phyloP scores from a whole-genome alignment of 1,140 invertebrate genomes.

The Nomia melanderi region DNA sequence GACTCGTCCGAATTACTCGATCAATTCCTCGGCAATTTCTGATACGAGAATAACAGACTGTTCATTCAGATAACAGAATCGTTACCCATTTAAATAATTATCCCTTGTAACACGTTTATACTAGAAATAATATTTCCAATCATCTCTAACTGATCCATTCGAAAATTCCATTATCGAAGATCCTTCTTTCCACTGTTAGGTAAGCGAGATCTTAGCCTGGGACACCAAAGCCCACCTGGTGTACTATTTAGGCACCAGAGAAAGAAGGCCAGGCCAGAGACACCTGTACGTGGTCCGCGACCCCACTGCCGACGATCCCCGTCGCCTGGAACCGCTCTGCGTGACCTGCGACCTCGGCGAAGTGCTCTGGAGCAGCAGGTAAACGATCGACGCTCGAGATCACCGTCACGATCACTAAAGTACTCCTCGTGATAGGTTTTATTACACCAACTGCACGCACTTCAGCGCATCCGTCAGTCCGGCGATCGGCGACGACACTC shows the following conservation, averaged over 20 bases:
- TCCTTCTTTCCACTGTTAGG: too few relatives aligned
- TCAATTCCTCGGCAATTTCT: too few relatives aligned
- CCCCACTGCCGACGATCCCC: constrained; percentile 85
- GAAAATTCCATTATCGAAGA: too few relatives aligned
- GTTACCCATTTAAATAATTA: too few relatives aligned
- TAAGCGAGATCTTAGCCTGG: constrained; percentile 91
- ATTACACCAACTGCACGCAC: constrained; percentile 90
- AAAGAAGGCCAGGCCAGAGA: constrained; percentile 90
- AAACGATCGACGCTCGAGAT: too few relatives aligned
- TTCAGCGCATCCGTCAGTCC: constrained; percentile 88
- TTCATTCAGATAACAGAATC: too few relatives aligned
- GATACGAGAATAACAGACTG: too few relatives aligned
- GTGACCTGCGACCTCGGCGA: constrained; percentile 89
- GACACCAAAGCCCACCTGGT: constrained; percentile 91
- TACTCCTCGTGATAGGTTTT: constrained; percentile 70
- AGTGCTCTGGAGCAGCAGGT: constrained; percentile 86
- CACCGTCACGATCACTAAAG: too few relatives aligned
- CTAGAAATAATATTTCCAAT: too few relatives aligned
- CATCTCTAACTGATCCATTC: too few relatives aligned
- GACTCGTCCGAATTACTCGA: not conserved
- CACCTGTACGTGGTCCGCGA: constrained; percentile 91
- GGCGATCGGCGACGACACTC: constrained; percentile 79
- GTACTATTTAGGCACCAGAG: constrained; percentile 91
- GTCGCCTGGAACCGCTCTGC: constrained; percentile 87
- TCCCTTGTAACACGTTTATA: too few relatives aligned